Conservation (phyloP, 1,140 invertebrate species). For the Drosophila ficusphila region DNA sequence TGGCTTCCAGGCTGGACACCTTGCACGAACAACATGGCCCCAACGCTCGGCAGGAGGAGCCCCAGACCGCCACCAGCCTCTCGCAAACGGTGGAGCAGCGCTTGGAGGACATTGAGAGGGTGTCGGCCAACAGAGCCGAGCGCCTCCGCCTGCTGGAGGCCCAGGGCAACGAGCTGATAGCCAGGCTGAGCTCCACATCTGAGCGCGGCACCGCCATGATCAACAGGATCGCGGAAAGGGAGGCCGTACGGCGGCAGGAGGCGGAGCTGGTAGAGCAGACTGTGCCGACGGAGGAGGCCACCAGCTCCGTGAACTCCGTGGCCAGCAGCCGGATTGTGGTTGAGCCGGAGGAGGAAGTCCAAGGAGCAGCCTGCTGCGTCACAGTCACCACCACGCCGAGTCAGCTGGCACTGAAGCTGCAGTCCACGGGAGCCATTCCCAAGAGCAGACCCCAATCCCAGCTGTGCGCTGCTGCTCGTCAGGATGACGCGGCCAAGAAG, state of each 20-base stretch:
- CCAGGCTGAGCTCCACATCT: slow-evolving; percentile 85
- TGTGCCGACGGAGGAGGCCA: slow-evolving; percentile 29
- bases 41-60: neutral
- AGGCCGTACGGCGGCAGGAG: slow-evolving; percentile 65
- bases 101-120: slow-evolving; percentile 84
- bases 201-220: slow-evolving; percentile 84
- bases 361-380: slow-evolving; percentile 52
- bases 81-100: slow-evolving; percentile 79
- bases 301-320: slow-evolving; percentile 39
- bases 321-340: slow-evolving; percentile 59
- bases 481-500: slow-evolving; percentile 59
- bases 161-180: slow-evolving; percentile 88
- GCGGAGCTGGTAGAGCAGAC: slow-evolving; percentile 60
- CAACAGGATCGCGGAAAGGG: slow-evolving; percentile 71
- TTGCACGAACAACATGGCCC: slow-evolving; percentile 51
- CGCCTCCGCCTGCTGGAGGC: slow-evolving; percentile 89
- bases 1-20: slow-evolving; percentile 51
- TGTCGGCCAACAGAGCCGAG: slow-evolving; percentile 86
- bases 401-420: slow-evolving; percentile 53
- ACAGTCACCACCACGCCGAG: slow-evolving; percentile 71
- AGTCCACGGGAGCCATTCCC: slow-evolving; percentile 69
- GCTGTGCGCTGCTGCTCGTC: slow-evolving; percentile 58
- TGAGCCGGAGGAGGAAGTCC: slow-evolving; percentile 21
- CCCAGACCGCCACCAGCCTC: slow-evolving; percentile 23
- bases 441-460: slow-evolving; percentile 51